These are phyloP conservation scores for Drosophila neotestacea DNA, from an alignment of 2,888 invertebrate species.

Conservation along the genomic window DNA sequence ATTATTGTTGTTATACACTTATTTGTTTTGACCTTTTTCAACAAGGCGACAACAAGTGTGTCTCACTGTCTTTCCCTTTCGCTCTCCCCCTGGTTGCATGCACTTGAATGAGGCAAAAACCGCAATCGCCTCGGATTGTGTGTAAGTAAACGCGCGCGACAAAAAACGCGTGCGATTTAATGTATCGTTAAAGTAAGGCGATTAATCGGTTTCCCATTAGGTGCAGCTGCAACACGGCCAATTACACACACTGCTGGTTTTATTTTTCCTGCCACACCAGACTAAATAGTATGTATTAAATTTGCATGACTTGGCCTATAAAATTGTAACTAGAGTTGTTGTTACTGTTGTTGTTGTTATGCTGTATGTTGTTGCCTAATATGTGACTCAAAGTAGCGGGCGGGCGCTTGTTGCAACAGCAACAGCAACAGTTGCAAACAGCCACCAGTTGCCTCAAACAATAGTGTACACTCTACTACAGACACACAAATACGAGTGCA, in stretches of 20 bases:
- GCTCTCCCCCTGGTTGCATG: background rate
- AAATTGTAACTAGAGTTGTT: conserved; percentile 27
- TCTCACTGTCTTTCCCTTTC: conserved; percentile 4
- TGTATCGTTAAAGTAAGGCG: conserved; percentile 19
- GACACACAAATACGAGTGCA: conserved; percentile 13
- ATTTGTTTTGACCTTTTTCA: conserved; percentile 44
- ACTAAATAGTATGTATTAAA: conserved; percentile 36
- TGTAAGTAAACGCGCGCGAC: conserved; percentile 14
- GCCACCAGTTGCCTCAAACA: conserved; percentile 47
- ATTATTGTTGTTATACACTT: conserved; percentile 20
- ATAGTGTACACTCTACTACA: conserved; percentile 40
- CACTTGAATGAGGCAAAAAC: conserved; percentile 11
- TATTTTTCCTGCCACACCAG: conserved; percentile 37
- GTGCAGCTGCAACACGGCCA: conserved; percentile 31
- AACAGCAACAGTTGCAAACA: conserved; percentile 32
- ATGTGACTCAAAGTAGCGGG: conserved; percentile 67
- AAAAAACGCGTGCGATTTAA: conserved; percentile 36
- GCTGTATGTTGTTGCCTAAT: conserved; percentile 61
- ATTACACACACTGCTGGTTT: conserved; percentile 16
- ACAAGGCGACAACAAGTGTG: conserved; percentile 36
- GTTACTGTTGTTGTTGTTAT: conserved; percentile 27
- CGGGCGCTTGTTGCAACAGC: conserved; percentile 59
- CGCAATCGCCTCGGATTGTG: conserved; percentile 5
- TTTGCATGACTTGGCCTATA: conserved; percentile 54
- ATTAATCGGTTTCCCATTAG: conserved; percentile 20